Percentiles rank a stretch among this genome's conserved stretches.
phyloP scores from a whole-genome alignment of 1,140 invertebrate species.

The Medauroidea extradentata region DNA sequence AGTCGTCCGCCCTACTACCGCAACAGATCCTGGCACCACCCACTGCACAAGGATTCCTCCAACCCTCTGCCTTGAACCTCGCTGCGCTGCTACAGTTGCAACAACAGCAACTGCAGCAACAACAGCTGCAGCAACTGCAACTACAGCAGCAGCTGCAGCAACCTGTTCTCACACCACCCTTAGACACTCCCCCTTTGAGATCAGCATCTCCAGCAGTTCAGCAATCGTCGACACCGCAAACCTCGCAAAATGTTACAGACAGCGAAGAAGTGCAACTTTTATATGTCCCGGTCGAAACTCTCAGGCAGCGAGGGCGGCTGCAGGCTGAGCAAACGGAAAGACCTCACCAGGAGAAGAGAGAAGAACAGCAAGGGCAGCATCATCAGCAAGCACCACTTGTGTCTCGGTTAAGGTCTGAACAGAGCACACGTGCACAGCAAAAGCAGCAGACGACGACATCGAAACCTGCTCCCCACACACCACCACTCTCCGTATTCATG shows the following conservation, averaged over 20 bases:
- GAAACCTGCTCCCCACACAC: conserved; percentile 61
- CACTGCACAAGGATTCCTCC: too few species aligned
- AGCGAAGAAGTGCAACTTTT: conserved; percentile 66
- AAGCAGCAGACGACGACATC: background rate
- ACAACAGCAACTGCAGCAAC: too few species aligned
- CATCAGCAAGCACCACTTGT: conserved; percentile 8
- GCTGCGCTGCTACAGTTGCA: too few species aligned
- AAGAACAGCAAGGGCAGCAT: conserved; percentile 3
- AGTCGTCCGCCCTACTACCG: too few species aligned
- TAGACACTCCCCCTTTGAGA: too few species aligned
- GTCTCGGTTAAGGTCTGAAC: background rate
- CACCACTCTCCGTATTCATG: conserved; percentile 74
- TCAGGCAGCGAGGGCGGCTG: conserved; percentile 40
- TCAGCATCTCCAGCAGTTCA: too few species aligned
- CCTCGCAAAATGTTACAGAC: background rate
- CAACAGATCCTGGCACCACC: too few species aligned
- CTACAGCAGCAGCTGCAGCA: too few species aligned
- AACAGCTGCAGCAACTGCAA: too few species aligned
- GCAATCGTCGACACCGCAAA: too few species aligned
- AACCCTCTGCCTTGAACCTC: too few species aligned
- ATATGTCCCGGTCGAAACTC: conserved; percentile 72
- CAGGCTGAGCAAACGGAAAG: conserved; percentile 25
- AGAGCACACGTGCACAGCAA: background rate
- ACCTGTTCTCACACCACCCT: too few species aligned
- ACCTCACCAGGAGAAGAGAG: conserved; percentile 30